These are phyloP conservation scores for Pelmatolapia mariae DNA, from an alignment of 2,113 vertebrate species.

Conservation along the genomic window DNA sequence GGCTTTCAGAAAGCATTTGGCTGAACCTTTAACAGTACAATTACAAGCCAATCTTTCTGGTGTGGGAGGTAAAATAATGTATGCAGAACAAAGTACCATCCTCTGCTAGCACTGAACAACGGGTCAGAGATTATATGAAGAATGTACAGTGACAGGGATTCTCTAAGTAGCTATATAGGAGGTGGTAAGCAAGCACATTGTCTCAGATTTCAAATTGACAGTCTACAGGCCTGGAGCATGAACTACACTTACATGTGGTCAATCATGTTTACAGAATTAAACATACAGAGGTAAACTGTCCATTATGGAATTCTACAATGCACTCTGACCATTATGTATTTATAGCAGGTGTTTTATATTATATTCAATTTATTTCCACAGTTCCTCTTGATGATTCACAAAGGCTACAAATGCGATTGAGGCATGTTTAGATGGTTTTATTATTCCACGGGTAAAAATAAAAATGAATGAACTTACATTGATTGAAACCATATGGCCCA, in stretches of 20 bases:
- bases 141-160: not conserved
- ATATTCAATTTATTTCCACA: not conserved
- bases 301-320: not conserved
- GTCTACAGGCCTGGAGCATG: not conserved
- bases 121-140: slow-evolving; percentile 19
- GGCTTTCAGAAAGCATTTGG: slow-evolving; percentile 36
- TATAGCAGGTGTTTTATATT: not conserved
- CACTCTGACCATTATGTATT: not conserved
- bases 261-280: not conserved
- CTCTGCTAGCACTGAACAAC: not conserved
- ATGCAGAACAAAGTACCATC: slow-evolving; percentile 17
- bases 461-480: not conserved
- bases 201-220: slow-evolving; percentile 29
- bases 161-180: not conserved
- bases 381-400: not conserved
- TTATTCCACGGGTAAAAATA: not conserved
- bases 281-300: not conserved
- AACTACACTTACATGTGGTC: slow-evolving; percentile 33
- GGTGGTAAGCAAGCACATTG: not conserved
- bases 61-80: slow-evolving; percentile 44
- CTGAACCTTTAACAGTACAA: slow-evolving; percentile 31
- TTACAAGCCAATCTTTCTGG: slow-evolving; percentile 49
- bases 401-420: not conserved
- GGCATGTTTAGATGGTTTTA: not conserved
- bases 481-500: not conserved